A percentile compares a stretch with the other conserved stretches of the same genome.
Evolutionary conservation across 2,113 vertebrate genomes (phyloP).

Genomic region (Lethenteron reissneri): DNA sequence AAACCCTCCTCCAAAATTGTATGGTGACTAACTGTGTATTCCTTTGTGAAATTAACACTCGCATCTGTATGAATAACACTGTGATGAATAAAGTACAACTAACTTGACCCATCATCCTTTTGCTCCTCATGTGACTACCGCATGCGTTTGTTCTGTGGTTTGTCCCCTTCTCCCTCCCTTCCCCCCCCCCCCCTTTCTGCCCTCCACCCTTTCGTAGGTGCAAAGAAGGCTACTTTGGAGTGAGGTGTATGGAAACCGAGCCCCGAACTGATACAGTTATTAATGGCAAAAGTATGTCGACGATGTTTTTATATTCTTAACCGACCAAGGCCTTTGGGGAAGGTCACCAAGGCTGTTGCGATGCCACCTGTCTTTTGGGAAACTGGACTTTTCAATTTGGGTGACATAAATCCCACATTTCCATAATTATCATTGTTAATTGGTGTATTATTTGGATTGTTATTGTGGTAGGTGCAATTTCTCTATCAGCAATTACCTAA

Average conservation of each 20-base stretch:
- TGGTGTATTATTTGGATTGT: too few species aligned
- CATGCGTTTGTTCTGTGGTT: conserved; percentile 49
- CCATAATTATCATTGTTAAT: too few species aligned
- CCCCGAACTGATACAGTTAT: conserved; percentile 18
- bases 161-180: conserved; percentile 62
- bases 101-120: conserved; percentile 4
- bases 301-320: conserved; percentile 3
- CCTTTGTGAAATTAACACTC: too few species aligned
- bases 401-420: too few species aligned
- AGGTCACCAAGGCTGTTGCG: too few species aligned
- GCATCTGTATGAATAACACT: too few species aligned
- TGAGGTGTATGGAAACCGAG: conserved; percentile 82
- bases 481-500: too few species aligned
- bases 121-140: conserved; percentile 5
- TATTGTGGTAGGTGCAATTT: too few species aligned
- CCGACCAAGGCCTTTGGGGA: background rate
- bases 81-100: background rate
- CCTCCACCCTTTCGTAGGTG: conserved; percentile 30
- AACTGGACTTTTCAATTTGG: too few species aligned
- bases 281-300: conserved; percentile 6
- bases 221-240: conserved; percentile 84
- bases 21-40: too few species aligned
- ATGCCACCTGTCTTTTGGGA: too few species aligned
- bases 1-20: too few species aligned
- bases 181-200: conserved; percentile 42